Percentiles rank a stretch among this genome's conserved stretches.
These are phyloP conservation scores for Bombus haemorrhoidalis DNA, from an alignment of 1,140 invertebrate genomes.

Conservation along the genomic window DNA sequence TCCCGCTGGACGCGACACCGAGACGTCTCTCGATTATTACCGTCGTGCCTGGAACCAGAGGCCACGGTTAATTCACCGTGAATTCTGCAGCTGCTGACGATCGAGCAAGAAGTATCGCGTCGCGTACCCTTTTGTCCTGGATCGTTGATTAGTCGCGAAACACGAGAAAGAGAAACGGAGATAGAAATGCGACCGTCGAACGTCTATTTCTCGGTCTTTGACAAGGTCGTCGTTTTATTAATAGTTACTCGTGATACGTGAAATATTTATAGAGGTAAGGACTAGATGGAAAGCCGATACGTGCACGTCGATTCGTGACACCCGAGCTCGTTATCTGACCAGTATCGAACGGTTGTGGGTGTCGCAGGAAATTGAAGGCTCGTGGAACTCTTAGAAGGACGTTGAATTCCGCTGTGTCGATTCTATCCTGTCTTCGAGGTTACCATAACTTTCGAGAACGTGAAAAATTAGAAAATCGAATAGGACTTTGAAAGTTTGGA, in stretches of 20 bases:
- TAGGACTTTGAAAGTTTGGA: neutral
- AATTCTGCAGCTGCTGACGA: conserved; percentile 47
- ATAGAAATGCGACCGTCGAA: neutral
- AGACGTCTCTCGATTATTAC: conserved; percentile 20
- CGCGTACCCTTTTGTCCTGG: neutral
- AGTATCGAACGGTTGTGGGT: neutral
- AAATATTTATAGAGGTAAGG: conserved; percentile 14
- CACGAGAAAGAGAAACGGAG: neutral
- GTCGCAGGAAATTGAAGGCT: neutral
- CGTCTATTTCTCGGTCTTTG: conserved; percentile 27
- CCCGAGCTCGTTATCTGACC: neutral
- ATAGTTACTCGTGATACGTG: neutral
- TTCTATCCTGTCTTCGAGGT: neutral
- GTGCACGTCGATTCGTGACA: neutral
- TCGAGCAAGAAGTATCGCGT: neutral
- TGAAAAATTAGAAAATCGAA: neutral
- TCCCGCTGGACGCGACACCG: conserved; percentile 20
- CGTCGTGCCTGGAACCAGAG: neutral
- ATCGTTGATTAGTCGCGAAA: conserved; percentile 28
- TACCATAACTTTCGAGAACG: neutral
- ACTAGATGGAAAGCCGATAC: conserved; percentile 2
- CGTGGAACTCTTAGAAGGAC: neutral
- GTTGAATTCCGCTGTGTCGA: neutral
- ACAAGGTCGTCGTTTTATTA: conserved; percentile 36
- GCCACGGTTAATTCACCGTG: conserved; percentile 48